Percentiles rank a stretch among this genome's conserved stretches.
These are phyloP conservation scores for Clanis bilineata DNA, from an alignment of 2,888 invertebrate species.

Conservation along the genomic window DNA sequence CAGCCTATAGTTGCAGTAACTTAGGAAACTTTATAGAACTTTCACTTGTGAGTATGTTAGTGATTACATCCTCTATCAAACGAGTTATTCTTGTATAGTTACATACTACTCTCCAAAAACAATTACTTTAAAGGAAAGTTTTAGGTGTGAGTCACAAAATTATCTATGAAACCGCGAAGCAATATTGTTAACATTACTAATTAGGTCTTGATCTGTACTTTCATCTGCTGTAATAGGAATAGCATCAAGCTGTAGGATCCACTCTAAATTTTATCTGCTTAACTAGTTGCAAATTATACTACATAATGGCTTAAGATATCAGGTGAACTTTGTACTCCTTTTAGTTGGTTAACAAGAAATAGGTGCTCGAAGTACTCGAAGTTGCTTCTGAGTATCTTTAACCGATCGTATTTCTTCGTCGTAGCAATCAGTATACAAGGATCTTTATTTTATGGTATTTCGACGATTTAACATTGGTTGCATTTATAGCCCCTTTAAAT, in stretches of 20 bases:
- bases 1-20: not conserved
- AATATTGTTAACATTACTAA: no score
- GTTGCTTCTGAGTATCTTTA: not conserved
- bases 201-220: no score
- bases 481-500: not conserved
- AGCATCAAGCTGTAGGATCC: no score
- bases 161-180: no score
- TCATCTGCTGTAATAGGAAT: no score
- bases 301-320: not conserved
- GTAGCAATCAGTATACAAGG: not conserved
- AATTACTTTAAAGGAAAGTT: not conserved
- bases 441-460: not conserved
- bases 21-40: not conserved
- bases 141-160: no score
- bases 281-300: not conserved
- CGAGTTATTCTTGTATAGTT: not conserved
- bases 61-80: not conserved
- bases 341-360: not conserved
- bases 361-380: not conserved
- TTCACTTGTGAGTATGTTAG: not conserved
- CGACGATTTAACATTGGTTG: not conserved
- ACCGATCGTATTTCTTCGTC: not conserved
- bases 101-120: not conserved
- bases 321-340: constrained; percentile 1
- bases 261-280: no score